A percentile compares a stretch with the other conserved stretches of the same genome.
phyloP scores from a whole-genome alignment of 2,113 vertebrate genomes.

The Acanthochromis polyacanthus region DNA sequence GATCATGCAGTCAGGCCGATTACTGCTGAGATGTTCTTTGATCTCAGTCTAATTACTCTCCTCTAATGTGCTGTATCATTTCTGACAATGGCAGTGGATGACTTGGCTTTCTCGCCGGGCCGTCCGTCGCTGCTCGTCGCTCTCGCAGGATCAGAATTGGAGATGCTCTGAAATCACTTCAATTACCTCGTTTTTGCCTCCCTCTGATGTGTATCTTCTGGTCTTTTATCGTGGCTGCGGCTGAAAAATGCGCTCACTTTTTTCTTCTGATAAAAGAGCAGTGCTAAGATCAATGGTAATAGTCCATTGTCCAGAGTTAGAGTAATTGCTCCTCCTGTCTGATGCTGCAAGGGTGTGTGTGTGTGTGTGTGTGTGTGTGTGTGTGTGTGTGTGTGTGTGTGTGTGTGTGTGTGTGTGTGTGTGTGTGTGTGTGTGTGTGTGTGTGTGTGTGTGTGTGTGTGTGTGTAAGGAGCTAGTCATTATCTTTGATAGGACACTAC shows the following conservation, averaged over 20 bases:
- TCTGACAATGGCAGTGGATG: constrained; percentile 28
- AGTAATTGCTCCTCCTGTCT: constrained; percentile 23
- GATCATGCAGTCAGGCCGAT: constrained; percentile 32
- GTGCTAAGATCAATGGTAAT: constrained; percentile 30
- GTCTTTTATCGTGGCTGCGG: constrained; percentile 24
- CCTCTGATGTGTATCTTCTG: constrained; percentile 19
- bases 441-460: not conserved
- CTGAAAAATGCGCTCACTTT: constrained; percentile 12
- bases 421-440: no score
- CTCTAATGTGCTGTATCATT: constrained; percentile 27
- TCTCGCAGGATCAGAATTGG: constrained; percentile 13
- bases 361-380: not conserved
- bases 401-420: not conserved
- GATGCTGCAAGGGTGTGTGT: not conserved
- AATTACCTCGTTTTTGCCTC: constrained; percentile 17
- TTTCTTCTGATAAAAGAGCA: constrained; percentile 26
- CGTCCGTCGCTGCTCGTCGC: not conserved
- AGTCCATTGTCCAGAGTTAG: not conserved
- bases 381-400: no score
- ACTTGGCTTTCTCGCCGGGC: constrained; percentile 10
- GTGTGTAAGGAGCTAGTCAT: not conserved
- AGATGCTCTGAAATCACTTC: constrained; percentile 37
- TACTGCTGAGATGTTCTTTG: constrained; percentile 31
- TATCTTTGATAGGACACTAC: not conserved
- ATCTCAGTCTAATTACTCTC: constrained; percentile 37